Evolutionary conservation across 1,140 invertebrate genomes (phyloP), one percentile per base, ranked within the genome.

Genomic region (Aporrectodea caliginosa): DNA sequence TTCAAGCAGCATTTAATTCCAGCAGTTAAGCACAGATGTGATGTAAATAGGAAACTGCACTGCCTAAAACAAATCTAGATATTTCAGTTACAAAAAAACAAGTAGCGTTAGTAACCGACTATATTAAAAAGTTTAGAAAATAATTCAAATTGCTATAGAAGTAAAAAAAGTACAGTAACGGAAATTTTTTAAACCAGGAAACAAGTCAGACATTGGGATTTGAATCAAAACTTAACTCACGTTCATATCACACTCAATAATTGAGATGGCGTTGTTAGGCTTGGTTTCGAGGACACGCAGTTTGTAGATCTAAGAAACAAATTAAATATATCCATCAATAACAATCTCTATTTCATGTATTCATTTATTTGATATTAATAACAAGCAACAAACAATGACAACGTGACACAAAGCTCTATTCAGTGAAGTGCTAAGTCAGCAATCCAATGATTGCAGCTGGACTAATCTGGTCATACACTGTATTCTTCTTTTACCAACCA

Each of bases 211-310:
- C n/a, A n/a, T n/a, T n/a, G n/a, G n/a, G n/a, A n/a, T n/a, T n/a
- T n/a, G n/a, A n/a, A n/a, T n/a, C n/a, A n/a, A n/a, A n/a, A n/a
- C n/a, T n/a, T n/a, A n/a, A 91, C 92, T 90, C 90, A 95, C 97
- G 90, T 99, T 98, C 96, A 99, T 98, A 90, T 99, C 98, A 91
- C 98, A 99, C 90, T 99, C 98, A 84, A 99, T 99, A 82, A 99
- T 99, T 84, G 93, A 96, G 27, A 99, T 97, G 16, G 98, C 98
- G 86, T 93, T 91, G 6, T 93, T 94, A 0, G 98, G 98, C 87
- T 94, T 93, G 0, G 96, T 96, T 90, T 99, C 97, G 79, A 98
- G 87, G 31, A 99, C 97, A 87, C 94, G 94, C 83, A 99, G 90
- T 88, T 99, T 96, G 88, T 98, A 98, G 29, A 85, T 84, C 88